phyloP scores from a whole-genome alignment of 2,113 vertebrate species.

The Brachionichthys hirsutus region DNA sequence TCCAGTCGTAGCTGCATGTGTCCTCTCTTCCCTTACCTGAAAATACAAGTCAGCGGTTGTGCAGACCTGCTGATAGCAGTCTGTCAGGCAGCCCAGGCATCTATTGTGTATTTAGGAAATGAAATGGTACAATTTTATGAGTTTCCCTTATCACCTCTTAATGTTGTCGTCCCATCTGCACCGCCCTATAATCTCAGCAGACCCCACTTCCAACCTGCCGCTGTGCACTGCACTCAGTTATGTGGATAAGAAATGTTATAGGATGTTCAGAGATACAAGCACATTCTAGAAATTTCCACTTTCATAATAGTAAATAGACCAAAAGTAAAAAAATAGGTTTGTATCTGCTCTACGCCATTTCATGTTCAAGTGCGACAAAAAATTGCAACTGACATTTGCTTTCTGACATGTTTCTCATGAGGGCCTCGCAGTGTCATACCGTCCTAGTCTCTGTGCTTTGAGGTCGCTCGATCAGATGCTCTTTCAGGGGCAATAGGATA shows the following conservation, averaged over 20 bases:
- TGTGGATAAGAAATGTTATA: constrained; percentile 57
- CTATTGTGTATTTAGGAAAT: constrained; percentile 74
- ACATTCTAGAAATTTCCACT: constrained; percentile 40
- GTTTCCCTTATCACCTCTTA: constrained; percentile 69
- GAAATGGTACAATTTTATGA: constrained; percentile 72
- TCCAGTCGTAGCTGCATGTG: constrained; percentile 16
- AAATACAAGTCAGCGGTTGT: constrained; percentile 26
- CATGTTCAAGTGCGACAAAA: constrained; percentile 3
- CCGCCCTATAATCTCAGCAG: constrained; percentile 43
- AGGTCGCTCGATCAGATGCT: constrained; percentile 11
- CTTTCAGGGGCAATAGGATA: constrained; percentile 16
- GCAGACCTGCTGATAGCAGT: constrained; percentile 40
- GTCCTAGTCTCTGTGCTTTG: not conserved
- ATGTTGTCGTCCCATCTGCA: constrained; percentile 55
- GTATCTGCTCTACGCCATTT: constrained; percentile 5
- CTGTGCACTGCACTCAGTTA: constrained; percentile 28
- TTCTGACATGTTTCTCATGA: not conserved
- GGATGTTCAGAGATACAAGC: constrained; percentile 40
- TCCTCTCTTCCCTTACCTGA: constrained; percentile 5
- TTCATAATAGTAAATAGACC: constrained; percentile 24
- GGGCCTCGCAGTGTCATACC: not conserved
- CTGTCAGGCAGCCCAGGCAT: constrained; percentile 30
- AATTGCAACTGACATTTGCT: not conserved
- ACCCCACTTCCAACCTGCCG: constrained; percentile 11
- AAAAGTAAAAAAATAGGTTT: constrained; percentile 26